Evolutionary conservation across 2,888 invertebrate species (phyloP).

Genomic region (Tribolium freemani): DNA sequence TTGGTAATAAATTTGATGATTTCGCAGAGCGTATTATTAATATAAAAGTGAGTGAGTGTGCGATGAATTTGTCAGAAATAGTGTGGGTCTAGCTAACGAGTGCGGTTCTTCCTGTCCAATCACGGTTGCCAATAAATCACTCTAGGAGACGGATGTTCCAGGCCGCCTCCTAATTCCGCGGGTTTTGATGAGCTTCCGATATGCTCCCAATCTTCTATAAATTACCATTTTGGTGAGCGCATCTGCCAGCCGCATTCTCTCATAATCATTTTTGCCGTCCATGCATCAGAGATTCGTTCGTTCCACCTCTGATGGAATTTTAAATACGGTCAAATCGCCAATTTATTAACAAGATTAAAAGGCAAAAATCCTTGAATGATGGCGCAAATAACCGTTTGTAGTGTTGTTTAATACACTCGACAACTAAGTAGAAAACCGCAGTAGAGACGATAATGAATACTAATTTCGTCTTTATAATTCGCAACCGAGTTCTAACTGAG

Average conservation of each 20-base stretch:
- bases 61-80: slow-evolving; percentile 31
- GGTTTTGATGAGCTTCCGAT: slow-evolving; percentile 66
- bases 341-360: slow-evolving; percentile 40
- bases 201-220: slow-evolving; percentile 64
- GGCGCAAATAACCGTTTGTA: slow-evolving; percentile 13
- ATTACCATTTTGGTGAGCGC: slow-evolving; percentile 61
- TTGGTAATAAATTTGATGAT: not conserved
- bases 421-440: slow-evolving; percentile 35
- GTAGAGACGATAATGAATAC: slow-evolving; percentile 40
- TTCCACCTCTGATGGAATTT: slow-evolving; percentile 41
- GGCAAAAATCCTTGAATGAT: not conserved
- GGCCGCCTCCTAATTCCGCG: slow-evolving; percentile 63
- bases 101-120: slow-evolving; percentile 54
- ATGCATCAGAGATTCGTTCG: slow-evolving; percentile 50
- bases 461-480: slow-evolving; percentile 43
- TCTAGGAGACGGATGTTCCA: slow-evolving; percentile 59
- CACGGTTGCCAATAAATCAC: slow-evolving; percentile 59
- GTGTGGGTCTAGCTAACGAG: slow-evolving; percentile 45
- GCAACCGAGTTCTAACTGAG: slow-evolving; percentile 28
- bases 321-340: slow-evolving; percentile 35
- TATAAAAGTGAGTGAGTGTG: slow-evolving; percentile 14
- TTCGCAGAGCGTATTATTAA: not conserved
- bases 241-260: slow-evolving; percentile 58
- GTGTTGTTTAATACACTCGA: slow-evolving; percentile 29
- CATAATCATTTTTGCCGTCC: slow-evolving; percentile 60